Base-by-base conservation (phyloP, 2,113 vertebrate species). In the Sebastes schlegelii region DNA sequence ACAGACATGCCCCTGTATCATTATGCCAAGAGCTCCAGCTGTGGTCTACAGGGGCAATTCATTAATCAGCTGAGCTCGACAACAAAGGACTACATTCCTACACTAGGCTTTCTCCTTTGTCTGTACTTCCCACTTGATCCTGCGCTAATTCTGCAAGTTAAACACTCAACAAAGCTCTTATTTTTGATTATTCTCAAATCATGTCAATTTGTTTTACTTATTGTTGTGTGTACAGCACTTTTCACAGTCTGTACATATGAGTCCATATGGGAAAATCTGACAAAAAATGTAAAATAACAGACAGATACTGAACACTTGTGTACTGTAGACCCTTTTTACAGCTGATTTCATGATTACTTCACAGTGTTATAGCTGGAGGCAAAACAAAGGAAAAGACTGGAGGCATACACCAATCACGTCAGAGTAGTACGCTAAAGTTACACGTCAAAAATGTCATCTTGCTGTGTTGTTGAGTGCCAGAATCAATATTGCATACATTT, bases 21-120 rank as follows among this genome's bases (percentile, higher is more conserved):
- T 86, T 83, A 83, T n/a, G 67, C 85, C 74, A 40, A 26, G 52
- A 78, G 90, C 85, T 91, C 81, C 90, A 93, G 92, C 90, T 90
- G 86, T 88, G 83, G 79, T 88, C 83, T 75, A 49, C 64, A 51
- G 84, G 88, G 77, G 75, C 63, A 66, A 62, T 65, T 90, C 91
- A 92, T 92, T 90, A 90, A 92, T 91, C 93, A 86, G 78, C 26
- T 26, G 26, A 26, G 26, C 70, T 52, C 23, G 42, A 91, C 85
- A 94, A 94, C 92, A 93, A 93, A 92, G 88, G 69, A 70, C 43
- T 43, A 77, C 86, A 91, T 93, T 92, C 92, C 91, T 84, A 8
- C 84, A 86, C 83, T 83, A 40, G 45, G 34, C 79, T 64, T 43
- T 23, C 66, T 84, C 74, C 83, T 89, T 88, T 91, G 89, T 92